phyloP scores from a whole-genome alignment of 2,888 invertebrate species.

The Tuberolachnus salignus region DNA sequence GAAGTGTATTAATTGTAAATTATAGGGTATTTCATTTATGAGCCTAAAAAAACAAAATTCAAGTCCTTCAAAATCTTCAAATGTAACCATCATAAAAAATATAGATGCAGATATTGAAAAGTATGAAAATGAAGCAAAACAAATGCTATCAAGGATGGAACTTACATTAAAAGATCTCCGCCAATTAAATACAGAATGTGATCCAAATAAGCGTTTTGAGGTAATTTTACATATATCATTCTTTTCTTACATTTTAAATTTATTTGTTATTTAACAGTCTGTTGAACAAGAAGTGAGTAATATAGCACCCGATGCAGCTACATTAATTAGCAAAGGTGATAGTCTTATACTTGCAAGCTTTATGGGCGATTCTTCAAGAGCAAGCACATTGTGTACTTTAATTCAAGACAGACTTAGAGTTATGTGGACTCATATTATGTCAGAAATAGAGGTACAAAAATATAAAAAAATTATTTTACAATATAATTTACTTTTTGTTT shows the following conservation, averaged over 20 bases:
- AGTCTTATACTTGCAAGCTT: constrained; percentile 72
- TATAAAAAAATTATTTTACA: not conserved
- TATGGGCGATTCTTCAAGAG: constrained; percentile 66
- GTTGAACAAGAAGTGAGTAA: constrained; percentile 70
- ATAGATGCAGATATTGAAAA: constrained; percentile 60
- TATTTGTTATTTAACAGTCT: constrained; percentile 63
- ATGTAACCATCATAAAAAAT: constrained; percentile 7
- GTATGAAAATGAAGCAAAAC: constrained; percentile 61
- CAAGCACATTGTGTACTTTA: constrained; percentile 67
- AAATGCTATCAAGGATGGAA: constrained; percentile 68
- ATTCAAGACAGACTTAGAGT: constrained; percentile 69
- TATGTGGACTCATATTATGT: constrained; percentile 71
- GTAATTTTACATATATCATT: constrained; percentile 61
- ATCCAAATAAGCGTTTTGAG: constrained; percentile 71
- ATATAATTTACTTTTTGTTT: constrained; percentile 2
- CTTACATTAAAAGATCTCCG: constrained; percentile 68
- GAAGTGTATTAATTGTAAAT: not conserved
- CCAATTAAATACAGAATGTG: constrained; percentile 68
- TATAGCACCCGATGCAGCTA: constrained; percentile 77
- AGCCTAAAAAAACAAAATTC: constrained; percentile 11
- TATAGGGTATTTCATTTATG: constrained; percentile 28
- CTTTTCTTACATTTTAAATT: not conserved
- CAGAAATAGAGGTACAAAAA: constrained; percentile 67
- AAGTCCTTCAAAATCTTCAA: constrained; percentile 28
- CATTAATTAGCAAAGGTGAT: constrained; percentile 78